phyloP scores from a whole-genome alignment of 2,888 invertebrate species.

The Scaptomyza polygonia region DNA sequence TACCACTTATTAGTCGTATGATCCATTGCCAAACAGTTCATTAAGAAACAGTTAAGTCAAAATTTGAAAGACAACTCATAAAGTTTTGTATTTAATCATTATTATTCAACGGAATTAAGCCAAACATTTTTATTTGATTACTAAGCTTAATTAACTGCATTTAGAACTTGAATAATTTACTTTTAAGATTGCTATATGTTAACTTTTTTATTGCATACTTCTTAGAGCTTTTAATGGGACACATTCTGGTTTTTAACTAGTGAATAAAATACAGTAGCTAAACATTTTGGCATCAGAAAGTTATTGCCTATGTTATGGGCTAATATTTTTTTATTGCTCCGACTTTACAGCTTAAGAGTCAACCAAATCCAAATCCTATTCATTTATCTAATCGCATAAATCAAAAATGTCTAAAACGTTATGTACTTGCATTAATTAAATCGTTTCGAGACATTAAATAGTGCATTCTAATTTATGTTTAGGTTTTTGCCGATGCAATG shows the following conservation, averaged over 20 bases:
- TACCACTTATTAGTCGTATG: neutral
- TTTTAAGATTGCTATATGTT: neutral
- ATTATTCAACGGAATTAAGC: neutral
- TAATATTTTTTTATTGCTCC: neutral
- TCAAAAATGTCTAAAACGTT: slow-evolving; percentile 41
- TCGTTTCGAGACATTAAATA: slow-evolving; percentile 4
- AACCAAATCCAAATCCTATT: neutral
- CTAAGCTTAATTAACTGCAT: neutral
- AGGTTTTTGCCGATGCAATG: slow-evolving; percentile 34
- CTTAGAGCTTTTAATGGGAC: slow-evolving; percentile 5
- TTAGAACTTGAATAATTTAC: neutral
- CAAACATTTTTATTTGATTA: neutral
- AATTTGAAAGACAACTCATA: neutral
- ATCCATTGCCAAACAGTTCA: slow-evolving; percentile 1
- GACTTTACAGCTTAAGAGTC: neutral
- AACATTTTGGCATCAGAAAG: neutral
- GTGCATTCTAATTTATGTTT: slow-evolving; percentile 67
- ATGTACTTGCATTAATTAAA: slow-evolving; percentile 60
- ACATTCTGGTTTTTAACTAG: slow-evolving; percentile 3
- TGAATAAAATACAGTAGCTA: neutral
- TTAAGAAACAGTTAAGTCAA: neutral
- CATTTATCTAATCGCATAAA: slow-evolving; percentile 20
- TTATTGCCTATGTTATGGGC: neutral
- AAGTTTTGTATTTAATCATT: slow-evolving; percentile 2
- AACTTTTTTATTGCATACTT: slow-evolving; percentile 38